Evolutionary conservation across 1,140 invertebrate genomes (phyloP).

Genomic region (Achroia grisella): DNA sequence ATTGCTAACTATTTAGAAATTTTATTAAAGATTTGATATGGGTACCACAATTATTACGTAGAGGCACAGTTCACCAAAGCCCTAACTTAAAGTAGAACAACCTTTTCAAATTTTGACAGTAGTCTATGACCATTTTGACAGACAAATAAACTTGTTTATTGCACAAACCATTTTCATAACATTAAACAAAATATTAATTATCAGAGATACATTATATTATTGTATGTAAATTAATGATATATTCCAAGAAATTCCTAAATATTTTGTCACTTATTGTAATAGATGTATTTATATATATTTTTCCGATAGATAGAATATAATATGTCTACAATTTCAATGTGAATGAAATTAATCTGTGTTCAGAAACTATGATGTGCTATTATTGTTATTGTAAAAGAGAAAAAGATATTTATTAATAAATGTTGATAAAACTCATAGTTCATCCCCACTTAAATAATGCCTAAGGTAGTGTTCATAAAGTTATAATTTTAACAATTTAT

Average conservation of each 20-base stretch:
- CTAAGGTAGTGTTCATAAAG: no score
- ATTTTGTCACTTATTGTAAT: conserved; percentile 56
- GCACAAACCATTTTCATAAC: conserved; percentile 49
- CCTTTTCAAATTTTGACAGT: conserved; percentile 61
- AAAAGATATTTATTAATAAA: conserved; percentile 25
- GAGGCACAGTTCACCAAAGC: background rate
- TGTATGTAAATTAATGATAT: conserved; percentile 38
- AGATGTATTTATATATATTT: conserved; percentile 44
- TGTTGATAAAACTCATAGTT: conserved; percentile 33
- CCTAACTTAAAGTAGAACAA: conserved; percentile 28
- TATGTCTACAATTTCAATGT: conserved; percentile 64
- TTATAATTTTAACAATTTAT: no score
- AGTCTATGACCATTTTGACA: conserved; percentile 57
- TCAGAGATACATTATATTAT: conserved; percentile 36
- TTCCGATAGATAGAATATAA: conserved; percentile 51
- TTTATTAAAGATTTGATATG: no score
- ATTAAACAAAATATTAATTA: conserved; percentile 15
- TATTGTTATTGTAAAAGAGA: conserved; percentile 47
- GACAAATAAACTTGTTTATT: conserved; percentile 38
- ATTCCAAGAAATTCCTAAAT: conserved; percentile 32
- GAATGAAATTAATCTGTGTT: conserved; percentile 57
- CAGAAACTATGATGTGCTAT: conserved; percentile 50
- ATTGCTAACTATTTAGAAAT: conserved; percentile 11
- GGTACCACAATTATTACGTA: no score
- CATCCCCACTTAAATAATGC: no score